These are phyloP conservation scores for Chrysopa pallens DNA, from an alignment of 1,140 invertebrate genomes.

Conservation along the genomic window DNA sequence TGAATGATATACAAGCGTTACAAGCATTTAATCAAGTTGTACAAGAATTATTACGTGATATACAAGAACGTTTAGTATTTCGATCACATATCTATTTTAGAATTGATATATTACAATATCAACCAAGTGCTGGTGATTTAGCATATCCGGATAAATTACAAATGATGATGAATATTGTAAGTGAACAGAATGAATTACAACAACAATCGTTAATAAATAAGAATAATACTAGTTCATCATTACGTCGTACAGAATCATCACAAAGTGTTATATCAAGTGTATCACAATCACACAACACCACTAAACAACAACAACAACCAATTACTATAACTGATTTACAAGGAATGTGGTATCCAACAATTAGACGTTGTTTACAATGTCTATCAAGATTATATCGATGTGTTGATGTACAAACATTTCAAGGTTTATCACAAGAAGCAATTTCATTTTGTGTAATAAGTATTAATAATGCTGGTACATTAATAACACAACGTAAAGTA, in stretches of 20 bases:
- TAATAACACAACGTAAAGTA: slow-evolving; percentile 45
- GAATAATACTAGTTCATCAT: too few relatives aligned
- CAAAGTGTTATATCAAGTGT: too few relatives aligned
- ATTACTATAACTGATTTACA: slow-evolving; percentile 64
- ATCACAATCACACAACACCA: too few relatives aligned
- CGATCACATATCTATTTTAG: slow-evolving; percentile 86
- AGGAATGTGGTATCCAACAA: slow-evolving; percentile 99
- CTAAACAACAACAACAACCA: too few relatives aligned
- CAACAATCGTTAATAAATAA: too few relatives aligned
- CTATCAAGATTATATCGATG: slow-evolving; percentile 89
- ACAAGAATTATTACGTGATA: slow-evolving; percentile 81
- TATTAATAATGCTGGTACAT: slow-evolving; percentile 54
- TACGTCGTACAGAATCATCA: not conserved
- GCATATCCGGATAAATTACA: slow-evolving; percentile 94
- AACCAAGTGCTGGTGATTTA: slow-evolving; percentile 84
- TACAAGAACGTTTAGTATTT: slow-evolving; percentile 92
- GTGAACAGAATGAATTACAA: slow-evolving; percentile 9
- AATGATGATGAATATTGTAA: slow-evolving; percentile 72
- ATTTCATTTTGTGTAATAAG: slow-evolving; percentile 82
- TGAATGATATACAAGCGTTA: slow-evolving; percentile 35
- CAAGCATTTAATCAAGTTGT: slow-evolving; percentile 69
- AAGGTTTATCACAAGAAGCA: slow-evolving; percentile 90
- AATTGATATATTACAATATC: slow-evolving; percentile 76
- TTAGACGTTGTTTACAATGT: slow-evolving; percentile 84
- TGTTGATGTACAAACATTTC: slow-evolving; percentile 87